Base-by-base conservation (phyloP, 2,888 invertebrate species). In the Cheilosia vernalis region DNA sequence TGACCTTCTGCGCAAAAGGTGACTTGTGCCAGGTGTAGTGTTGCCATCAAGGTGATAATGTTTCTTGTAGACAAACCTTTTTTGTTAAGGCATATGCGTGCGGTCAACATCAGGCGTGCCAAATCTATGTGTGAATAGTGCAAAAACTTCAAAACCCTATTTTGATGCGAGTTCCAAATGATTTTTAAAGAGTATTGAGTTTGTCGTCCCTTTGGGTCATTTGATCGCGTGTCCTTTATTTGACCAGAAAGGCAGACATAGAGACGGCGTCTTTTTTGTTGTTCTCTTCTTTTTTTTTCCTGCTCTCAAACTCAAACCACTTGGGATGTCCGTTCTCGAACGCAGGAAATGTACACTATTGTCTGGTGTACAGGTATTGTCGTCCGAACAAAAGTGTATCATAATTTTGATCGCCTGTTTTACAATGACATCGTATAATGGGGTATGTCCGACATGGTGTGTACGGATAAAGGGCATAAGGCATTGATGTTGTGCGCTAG, bases 141-240 rank as follows among this genome's bases (percentile, higher is more conserved):
- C 69, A 64, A 70, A 76, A 53, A 44, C 42, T 47, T 19, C 47
- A 47, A 47, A 47, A 9, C 17, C 19, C 47, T 51, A 76, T 72
- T 85, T 81, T 85, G 81, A 85, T 85, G 81, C 30, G 30, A 63
- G 76, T 76, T 85, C 81, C 77, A 76, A 85, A 85, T 81, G 33
- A 56, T 81, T 85, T 80, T 51, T 70, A 81, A 85, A 77, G 76
- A 60, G 63, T 37, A 47, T 69, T 72, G 47, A 19, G 55, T 72
- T 51, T 67, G 69, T 67, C 61, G 63, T 47, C 56, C 49, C 56
- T 81, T 21, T 37, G 42, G 53, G 42, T 49, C 53, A 42, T 72
- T 77, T 67, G 49, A 85, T 85, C 85, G 81, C 85, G 81, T 85
- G 85, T 81, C 85, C 76, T 81, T 81, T 85, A 80, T 85, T 77